Evolutionary conservation across 2,113 vertebrate genomes (phyloP).

Genomic region (Prinia subflava): DNA sequence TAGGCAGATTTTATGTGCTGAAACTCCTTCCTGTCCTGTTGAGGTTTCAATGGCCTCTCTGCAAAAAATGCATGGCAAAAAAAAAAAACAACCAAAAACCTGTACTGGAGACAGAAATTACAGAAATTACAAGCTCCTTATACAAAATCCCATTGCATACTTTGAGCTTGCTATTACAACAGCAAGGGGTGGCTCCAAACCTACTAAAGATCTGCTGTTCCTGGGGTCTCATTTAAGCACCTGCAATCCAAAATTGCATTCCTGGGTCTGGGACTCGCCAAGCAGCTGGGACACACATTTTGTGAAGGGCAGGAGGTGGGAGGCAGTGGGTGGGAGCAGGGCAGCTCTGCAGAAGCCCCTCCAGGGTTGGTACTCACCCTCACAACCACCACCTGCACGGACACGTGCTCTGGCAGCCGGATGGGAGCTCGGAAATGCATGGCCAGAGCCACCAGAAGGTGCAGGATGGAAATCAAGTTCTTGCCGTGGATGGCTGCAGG

Average conservation of each 20-base stretch:
- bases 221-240: not conserved
- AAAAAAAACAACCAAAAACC: not conserved
- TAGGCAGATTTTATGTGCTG: not conserved
- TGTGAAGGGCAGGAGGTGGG: rapidly evolving
- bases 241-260: not conserved
- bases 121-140: not conserved
- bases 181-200: not conserved
- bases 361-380: slow-evolving; percentile 73
- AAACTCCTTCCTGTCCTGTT: not conserved
- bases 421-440: slow-evolving; percentile 92
- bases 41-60: not conserved
- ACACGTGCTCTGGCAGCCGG: slow-evolving; percentile 89
- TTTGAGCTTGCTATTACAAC: not conserved
- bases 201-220: not conserved
- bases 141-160: not conserved
- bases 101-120: not conserved
- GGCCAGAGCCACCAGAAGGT: slow-evolving; percentile 88
- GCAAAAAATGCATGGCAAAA: not conserved
- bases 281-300: not conserved
- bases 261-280: not conserved
- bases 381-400: slow-evolving; percentile 89
- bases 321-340: not conserved
- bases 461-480: slow-evolving; percentile 89
- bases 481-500: slow-evolving; percentile 89
- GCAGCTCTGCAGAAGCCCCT: not conserved